Evolutionary conservation across 2,888 invertebrate species (phyloP), one percentile per base, ranked within the genome.

Genomic region (Eudemis profundana): DNA sequence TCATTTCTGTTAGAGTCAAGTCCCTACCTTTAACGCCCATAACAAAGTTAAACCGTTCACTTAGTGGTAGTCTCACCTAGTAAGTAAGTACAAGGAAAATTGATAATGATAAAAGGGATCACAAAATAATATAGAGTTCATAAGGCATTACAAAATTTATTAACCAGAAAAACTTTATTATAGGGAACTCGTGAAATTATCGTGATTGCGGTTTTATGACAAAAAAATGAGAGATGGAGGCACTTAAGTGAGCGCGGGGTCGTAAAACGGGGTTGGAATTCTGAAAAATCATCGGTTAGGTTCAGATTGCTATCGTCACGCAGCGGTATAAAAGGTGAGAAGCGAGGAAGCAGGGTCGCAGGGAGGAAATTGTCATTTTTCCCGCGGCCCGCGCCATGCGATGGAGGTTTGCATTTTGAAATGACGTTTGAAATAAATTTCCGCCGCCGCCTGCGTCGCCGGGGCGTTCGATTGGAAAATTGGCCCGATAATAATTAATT

Each of bases 401-500:
- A 69, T 68, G 72, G 77, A 78, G 75, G 81, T 80, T 82, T 85
- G 82, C 84, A 82, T 82, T 87, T 82, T 79, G 82, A 83, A 90
- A 89, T 87, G 86, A 86, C 85, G 76, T 90, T 89, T 80, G 80
- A 86, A 89, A 89, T 87, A 86, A 90, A 91, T 90, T 90, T 90
- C 90, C 90, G 87, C 74, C 57, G 68, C 68, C 74, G 76, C 72
- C 77, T 74, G 71, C 77, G 77, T 73, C 82, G 79, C 82, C 81
- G 81, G 82, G 82, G 82, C 78, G 78, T 78, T 86, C 84, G 81
- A 89, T 90, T 89, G 87, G 85, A 90, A 89, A 83, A 90, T 89
- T 90, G 87, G 87, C 89, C 82, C 77, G 86, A 87, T 89, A 83
- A 88, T 89, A 84, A 87, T 87, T 86, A 88, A 87, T 87, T 84